A percentile compares a stretch with the other conserved stretches of the same genome.
Conservation (phyloP, 2,888 invertebrate species). For the Cheiracanthium punctorium region DNA sequence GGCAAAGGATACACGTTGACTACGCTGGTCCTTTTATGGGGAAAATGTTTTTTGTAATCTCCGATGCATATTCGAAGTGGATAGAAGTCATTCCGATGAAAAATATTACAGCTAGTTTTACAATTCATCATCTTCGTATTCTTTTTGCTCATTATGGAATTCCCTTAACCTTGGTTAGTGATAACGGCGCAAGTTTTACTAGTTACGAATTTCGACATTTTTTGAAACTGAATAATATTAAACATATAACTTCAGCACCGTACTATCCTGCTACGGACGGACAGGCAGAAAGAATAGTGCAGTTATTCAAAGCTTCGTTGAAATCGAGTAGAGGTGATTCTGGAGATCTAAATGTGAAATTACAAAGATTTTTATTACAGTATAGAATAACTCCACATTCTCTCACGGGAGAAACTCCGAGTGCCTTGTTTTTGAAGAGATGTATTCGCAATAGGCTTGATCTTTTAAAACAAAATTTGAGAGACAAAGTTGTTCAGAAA, state of each 20-base stretch:
- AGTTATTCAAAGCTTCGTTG: conserved; percentile 48
- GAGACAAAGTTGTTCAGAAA: conserved; percentile 32
- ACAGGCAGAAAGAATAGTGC: conserved; percentile 73
- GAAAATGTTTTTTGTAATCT: conserved; percentile 35
- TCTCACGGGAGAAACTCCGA: conserved; percentile 47
- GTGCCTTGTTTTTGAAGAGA: conserved; percentile 49
- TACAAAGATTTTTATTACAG: conserved; percentile 49
- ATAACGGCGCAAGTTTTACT: conserved; percentile 48
- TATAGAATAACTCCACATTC: conserved; percentile 50
- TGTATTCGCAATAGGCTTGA: conserved; percentile 36
- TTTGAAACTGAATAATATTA: conserved; percentile 44
- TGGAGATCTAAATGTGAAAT: conserved; percentile 49
- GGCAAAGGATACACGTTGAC: conserved; percentile 50
- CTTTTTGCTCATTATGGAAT: conserved; percentile 42
- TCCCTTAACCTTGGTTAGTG: conserved; percentile 38
- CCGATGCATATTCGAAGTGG: conserved; percentile 42
- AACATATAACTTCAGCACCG: too few species aligned
- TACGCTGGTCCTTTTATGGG: conserved; percentile 55
- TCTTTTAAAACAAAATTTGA: conserved; percentile 40
- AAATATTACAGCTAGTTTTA: conserved; percentile 30
- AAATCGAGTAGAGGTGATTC: conserved; percentile 48
- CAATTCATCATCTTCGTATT: conserved; percentile 32
- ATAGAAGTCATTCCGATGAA: conserved; percentile 36
- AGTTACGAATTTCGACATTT: conserved; percentile 48
- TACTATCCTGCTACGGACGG: conserved; percentile 73